Evolutionary conservation across 2,888 invertebrate species (phyloP), one percentile per base, ranked within the genome.

Genomic region (Celastrina argiolus): DNA sequence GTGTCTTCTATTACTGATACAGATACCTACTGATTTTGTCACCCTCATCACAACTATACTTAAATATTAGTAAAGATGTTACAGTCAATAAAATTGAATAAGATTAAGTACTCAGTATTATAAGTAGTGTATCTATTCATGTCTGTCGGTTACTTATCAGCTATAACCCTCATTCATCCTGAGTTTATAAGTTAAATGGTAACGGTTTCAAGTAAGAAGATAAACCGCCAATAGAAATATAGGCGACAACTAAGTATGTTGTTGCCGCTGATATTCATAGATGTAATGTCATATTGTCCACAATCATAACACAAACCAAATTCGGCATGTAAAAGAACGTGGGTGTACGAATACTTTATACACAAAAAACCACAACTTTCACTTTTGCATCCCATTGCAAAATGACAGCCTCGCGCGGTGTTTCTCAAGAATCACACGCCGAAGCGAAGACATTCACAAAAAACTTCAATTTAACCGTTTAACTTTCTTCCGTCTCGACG

Each of bases 401-500:
- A 83, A 85, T 80, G 79, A 81, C 77, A 81, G 81, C 83, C 82
- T 79, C 82, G 78, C 78, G 75, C 72, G 75, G 71, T 69, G 74
- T 71, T 72, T 74, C 76, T 74, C 77, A 74, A 76, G 74, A 76
- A 76, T 65, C 66, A 67, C 69, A 66, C 66, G 61, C 67, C 68
- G 74, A 73, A 73, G 74, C 74, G 71, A 80, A 78, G 78, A 78
- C 77, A 67, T 69, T 71, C 78, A 78, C 77, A 79, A 75, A 74
- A 69, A 64, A 70, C 69, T 71, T 72, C 75, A 78, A 74, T 76
- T 73, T 68, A 69, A 69, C 72, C 66, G 73, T 71, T 76, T 85
- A 87, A 67, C 79, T 83, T 73, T 94, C 93, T 73, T 94, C 94
- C 58, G 92, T 92, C 75, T 94, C 94, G 65, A 93, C 83, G 64